Percentiles rank a stretch among this genome's conserved stretches.
These are phyloP conservation scores for Hydra vulgaris DNA, from an alignment of 30 jellyfish, hydroid and myxozoan genomes.

Conservation along the genomic window DNA sequence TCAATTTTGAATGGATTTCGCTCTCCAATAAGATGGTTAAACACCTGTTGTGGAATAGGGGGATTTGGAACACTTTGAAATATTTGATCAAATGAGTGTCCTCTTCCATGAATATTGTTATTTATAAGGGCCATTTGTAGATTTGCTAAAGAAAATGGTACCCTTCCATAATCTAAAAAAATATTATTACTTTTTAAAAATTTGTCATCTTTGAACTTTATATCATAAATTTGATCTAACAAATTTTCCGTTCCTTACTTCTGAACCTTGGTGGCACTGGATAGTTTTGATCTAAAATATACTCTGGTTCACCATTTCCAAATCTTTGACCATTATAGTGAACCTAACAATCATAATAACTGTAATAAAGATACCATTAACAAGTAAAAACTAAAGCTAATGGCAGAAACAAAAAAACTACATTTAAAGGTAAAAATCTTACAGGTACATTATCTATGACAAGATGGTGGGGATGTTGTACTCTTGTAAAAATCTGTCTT, in stretches of 20 bases:
- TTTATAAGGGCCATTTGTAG: neutral
- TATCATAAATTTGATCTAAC: too few species aligned
- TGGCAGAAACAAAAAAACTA: too few species aligned
- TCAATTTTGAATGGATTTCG: neutral
- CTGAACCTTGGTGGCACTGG: neutral
- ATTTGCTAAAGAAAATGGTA: neutral
- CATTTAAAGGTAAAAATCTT: neutral
- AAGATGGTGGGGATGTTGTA: constrained; percentile 2
- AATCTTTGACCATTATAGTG: neutral
- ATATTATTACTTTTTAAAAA: too few species aligned
- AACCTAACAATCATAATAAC: neutral
- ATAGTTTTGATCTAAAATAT: neutral
- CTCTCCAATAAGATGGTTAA: neutral
- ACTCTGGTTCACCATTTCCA: neutral
- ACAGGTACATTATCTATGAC: neutral
- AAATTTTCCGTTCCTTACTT: neutral
- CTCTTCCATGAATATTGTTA: neutral
- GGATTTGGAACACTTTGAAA: neutral
- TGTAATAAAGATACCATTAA: too few species aligned
- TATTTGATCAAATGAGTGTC: constrained; percentile 8
- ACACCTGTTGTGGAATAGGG: neutral
- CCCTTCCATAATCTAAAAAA: neutral
- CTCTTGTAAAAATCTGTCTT: neutral
- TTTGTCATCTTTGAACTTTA: neutral
- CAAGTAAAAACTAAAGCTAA: too few species aligned